Evolutionary conservation across 2,113 vertebrate species (phyloP).

Genomic region (Theristicus caerulescens): DNA sequence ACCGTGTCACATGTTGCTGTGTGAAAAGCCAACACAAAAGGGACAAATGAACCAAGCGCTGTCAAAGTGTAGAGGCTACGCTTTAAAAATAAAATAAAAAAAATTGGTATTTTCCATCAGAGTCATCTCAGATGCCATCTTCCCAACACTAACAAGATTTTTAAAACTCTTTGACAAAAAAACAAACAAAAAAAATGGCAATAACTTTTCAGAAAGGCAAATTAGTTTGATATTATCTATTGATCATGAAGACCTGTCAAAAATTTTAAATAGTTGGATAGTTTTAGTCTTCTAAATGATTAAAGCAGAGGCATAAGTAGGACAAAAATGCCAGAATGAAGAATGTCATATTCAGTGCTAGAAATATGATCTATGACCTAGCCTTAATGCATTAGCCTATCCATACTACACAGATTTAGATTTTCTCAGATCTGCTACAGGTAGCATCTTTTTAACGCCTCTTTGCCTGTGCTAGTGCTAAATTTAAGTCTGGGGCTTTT

Average conservation of each 20-base stretch:
- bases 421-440: background rate
- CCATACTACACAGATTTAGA: accelerated
- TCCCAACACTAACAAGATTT: background rate
- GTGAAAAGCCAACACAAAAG: background rate
- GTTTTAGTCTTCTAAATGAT: background rate
- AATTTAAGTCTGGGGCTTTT: background rate
- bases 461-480: background rate
- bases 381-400: too few relatives aligned
- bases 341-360: background rate
- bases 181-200: background rate
- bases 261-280: background rate
- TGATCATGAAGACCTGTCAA: background rate
- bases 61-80: background rate
- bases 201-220: background rate
- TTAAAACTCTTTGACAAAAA: background rate
- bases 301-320: background rate
- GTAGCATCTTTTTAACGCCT: background rate
- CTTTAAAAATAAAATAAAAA: background rate
- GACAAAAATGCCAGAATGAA: background rate
- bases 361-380: background rate
- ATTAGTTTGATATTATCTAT: background rate
- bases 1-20: background rate
- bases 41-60: background rate
- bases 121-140: background rate
- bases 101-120: background rate